Conservation (phyloP, 1,140 invertebrate genomes). For the Luehdorfia chinensis region DNA sequence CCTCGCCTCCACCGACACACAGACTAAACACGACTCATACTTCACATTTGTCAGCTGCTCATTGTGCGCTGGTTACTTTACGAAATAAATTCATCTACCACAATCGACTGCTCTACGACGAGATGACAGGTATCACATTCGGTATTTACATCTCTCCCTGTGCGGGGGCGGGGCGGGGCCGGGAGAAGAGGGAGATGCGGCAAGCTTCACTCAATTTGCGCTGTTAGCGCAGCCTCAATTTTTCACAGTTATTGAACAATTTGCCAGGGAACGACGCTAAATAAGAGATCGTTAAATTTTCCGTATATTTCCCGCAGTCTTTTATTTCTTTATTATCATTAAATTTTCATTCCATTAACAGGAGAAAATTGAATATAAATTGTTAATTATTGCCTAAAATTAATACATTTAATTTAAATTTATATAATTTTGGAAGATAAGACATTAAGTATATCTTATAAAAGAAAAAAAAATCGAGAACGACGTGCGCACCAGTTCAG, state of each 20-base stretch:
- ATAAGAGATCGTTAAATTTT: slow-evolving; percentile 15
- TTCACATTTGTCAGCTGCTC: no score
- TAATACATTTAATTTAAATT: background rate
- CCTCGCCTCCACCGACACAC: no score
- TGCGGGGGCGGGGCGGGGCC: background rate
- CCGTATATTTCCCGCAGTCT: background rate
- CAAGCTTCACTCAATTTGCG: slow-evolving; percentile 14
- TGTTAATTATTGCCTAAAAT: background rate
- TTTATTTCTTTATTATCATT: background rate
- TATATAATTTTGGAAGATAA: background rate
- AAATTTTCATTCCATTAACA: background rate
- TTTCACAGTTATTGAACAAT: slow-evolving; percentile 18
- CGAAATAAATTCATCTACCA: no score
- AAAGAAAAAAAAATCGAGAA: background rate
- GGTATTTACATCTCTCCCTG: background rate
- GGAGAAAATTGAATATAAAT: background rate
- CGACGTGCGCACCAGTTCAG: background rate
- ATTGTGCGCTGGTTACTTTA: no score
- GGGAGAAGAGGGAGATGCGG: background rate
- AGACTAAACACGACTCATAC: no score
- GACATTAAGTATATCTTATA: background rate
- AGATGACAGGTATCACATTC: background rate
- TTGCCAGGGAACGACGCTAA: slow-evolving; percentile 11
- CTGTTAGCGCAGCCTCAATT: slow-evolving; percentile 17
- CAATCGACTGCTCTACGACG: background rate